Evolutionary conservation across 2,888 invertebrate genomes (phyloP).

Genomic region (Callinectes sapidus): DNA sequence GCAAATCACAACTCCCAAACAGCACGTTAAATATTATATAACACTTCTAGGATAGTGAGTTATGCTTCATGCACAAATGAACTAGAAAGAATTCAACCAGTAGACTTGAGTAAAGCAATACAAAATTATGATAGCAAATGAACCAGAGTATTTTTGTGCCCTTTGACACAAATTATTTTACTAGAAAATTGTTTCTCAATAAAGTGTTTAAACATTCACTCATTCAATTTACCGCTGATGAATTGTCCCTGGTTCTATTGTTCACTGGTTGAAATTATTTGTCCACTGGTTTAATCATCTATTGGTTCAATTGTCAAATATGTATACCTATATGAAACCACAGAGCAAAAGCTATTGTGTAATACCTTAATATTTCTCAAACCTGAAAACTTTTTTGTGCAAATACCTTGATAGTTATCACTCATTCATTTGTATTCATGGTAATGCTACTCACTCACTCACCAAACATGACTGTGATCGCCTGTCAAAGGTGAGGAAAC

Average conservation of each 20-base stretch:
- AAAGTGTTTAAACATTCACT: not conserved
- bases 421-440: not conserved
- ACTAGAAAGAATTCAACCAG: not conserved
- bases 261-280: not conserved
- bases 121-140: not conserved
- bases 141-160: not conserved
- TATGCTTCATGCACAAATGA: not conserved
- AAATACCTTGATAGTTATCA: not conserved
- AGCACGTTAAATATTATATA: not conserved
- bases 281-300: no score
- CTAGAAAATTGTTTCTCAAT: not conserved
- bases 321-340: not conserved
- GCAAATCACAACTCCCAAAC: not conserved
- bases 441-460: not conserved
- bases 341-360: not conserved
- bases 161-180: not conserved
- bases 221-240: no score
- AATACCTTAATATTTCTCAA: not conserved
- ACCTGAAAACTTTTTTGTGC: slow-evolving; percentile 11
- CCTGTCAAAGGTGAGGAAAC: not conserved
- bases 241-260: not conserved
- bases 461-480: not conserved
- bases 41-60: not conserved
- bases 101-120: not conserved
- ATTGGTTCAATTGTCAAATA: not conserved